Percentiles rank a stretch among this genome's conserved stretches.
Conservation (phyloP, 2,797 vertebrate genomes). For the Arremon brunneinucha region DNA sequence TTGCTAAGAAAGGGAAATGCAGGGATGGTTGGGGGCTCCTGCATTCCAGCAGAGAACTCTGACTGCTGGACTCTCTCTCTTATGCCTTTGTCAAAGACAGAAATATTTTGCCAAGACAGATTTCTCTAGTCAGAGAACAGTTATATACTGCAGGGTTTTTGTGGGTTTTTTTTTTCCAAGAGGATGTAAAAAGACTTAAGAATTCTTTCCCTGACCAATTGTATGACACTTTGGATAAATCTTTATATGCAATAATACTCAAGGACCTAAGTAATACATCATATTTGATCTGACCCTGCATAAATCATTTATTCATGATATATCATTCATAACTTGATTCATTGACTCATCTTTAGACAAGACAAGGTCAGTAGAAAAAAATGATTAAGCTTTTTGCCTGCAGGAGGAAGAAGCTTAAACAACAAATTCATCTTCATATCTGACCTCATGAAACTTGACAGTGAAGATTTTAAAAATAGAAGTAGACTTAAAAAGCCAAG, state of each 20-base stretch:
- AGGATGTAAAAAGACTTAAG: neutral
- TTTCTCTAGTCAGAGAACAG: neutral
- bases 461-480: slow-evolving; percentile 48
- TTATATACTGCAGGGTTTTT: neutral
- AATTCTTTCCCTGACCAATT: slow-evolving; percentile 33
- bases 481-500: slow-evolving; percentile 9
- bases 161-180: neutral
- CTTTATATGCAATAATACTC: slow-evolving; percentile 65
- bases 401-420: slow-evolving; percentile 68
- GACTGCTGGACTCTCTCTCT: neutral
- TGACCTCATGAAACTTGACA: slow-evolving; percentile 73
- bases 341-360: slow-evolving; percentile 75
- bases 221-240: slow-evolving; percentile 67
- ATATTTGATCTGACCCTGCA: slow-evolving; percentile 70
- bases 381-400: slow-evolving; percentile 72
- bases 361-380: slow-evolving; percentile 76
- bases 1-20: neutral
- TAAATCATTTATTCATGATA: slow-evolving; percentile 79
- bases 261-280: slow-evolving; percentile 68
- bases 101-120: slow-evolving; percentile 6
- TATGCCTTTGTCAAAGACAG: neutral
- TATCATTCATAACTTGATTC: slow-evolving; percentile 74
- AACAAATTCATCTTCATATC: slow-evolving; percentile 76
- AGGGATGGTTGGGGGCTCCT: neutral
- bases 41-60: neutral